Evolutionary conservation across 2,113 vertebrate genomes (phyloP).

Genomic region (Sinocyclocheilus grahami): DNA sequence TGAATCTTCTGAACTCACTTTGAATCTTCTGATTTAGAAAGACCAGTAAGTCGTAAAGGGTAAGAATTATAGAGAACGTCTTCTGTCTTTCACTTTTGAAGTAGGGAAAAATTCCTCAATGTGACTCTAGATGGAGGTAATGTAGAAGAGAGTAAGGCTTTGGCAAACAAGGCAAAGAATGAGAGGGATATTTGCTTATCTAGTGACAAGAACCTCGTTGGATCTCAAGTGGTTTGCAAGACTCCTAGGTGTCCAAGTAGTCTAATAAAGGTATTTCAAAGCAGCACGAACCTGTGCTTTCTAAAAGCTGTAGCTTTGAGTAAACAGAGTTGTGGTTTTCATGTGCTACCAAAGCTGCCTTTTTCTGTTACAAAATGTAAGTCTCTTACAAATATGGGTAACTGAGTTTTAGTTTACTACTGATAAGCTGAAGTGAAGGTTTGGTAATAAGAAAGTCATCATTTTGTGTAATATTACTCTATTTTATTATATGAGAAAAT

Average conservation of each 20-base stretch:
- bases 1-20: no score
- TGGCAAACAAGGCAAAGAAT: constrained; percentile 73
- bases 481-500: no score
- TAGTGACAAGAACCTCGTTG: not conserved
- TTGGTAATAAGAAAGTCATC: not conserved
- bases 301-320: not conserved
- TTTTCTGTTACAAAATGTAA: not conserved
- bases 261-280: not conserved
- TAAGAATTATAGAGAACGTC: not conserved
- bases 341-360: not conserved
- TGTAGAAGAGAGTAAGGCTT: constrained; percentile 74
- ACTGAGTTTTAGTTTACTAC: not conserved
- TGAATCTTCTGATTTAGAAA: no score
- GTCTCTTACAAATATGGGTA: not conserved
- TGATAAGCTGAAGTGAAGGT: not conserved
- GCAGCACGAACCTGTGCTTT: not conserved
- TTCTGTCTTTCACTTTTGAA: not conserved
- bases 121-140: constrained; percentile 72
- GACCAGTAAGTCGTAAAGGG: not conserved
- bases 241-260: not conserved
- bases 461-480: no score
- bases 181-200: constrained; percentile 64
- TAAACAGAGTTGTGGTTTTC: not conserved
- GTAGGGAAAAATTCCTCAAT: constrained; percentile 60
- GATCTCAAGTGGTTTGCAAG: not conserved